These are phyloP conservation scores for Boleophthalmus pectinirostris DNA, from an alignment of 2,113 vertebrate species.

Conservation along the genomic window DNA sequence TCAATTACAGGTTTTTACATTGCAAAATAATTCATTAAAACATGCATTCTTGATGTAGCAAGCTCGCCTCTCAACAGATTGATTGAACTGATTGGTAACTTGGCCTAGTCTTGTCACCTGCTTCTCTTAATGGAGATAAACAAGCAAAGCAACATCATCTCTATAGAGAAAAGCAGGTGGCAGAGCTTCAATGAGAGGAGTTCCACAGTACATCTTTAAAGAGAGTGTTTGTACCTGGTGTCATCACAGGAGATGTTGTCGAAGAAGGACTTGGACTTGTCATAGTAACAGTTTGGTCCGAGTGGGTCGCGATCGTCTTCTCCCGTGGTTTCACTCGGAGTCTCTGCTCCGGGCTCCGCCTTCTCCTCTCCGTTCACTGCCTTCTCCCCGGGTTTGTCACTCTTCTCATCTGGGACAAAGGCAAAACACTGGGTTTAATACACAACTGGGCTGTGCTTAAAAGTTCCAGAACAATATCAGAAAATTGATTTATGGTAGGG, in stretches of 20 bases:
- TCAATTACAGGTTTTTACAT: too few relatives aligned
- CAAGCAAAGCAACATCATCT: too few relatives aligned
- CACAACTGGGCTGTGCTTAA: neutral
- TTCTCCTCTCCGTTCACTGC: constrained; percentile 93
- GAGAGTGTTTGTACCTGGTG: constrained; percentile 78
- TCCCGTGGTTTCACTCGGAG: constrained; percentile 86
- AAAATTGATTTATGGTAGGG: neutral
- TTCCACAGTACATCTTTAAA: too few relatives aligned
- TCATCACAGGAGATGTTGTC: constrained; percentile 99
- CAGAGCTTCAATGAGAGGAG: too few relatives aligned
- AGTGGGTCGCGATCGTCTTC: constrained; percentile 86
- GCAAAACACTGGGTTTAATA: neutral
- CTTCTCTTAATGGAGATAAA: too few relatives aligned
- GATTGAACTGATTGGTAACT: too few relatives aligned
- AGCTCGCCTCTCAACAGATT: too few relatives aligned
- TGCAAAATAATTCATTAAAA: too few relatives aligned
- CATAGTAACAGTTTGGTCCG: constrained; percentile 92
- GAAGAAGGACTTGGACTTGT: constrained; percentile 98
- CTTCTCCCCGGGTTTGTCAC: constrained; percentile 83
- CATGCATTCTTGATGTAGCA: too few relatives aligned
- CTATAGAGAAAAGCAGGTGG: too few relatives aligned
- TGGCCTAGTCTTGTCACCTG: too few relatives aligned
- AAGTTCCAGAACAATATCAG: neutral
- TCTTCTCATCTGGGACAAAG: constrained; percentile 82
- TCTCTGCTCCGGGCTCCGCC: constrained; percentile 88